phyloP scores from a whole-genome alignment of 2,113 vertebrate species.

The Pseudonaja textilis region DNA sequence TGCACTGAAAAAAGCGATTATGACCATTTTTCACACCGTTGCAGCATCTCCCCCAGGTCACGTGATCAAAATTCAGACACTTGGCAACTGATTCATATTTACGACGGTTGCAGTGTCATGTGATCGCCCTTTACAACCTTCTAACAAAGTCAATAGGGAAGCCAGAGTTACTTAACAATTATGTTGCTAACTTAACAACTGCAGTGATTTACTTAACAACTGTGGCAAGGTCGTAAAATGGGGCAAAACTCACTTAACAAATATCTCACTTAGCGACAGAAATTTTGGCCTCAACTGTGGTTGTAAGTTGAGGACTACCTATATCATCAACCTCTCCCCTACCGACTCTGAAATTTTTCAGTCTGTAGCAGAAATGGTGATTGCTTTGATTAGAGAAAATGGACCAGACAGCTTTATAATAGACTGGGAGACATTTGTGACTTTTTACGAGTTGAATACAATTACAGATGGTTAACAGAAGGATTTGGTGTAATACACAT shows the following conservation, averaged over 20 bases:
- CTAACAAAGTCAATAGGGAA: neutral
- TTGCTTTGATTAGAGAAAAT: too few species aligned
- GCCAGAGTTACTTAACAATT: neutral
- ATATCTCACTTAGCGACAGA: too few species aligned
- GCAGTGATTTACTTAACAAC: neutral
- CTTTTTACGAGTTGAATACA: too few species aligned
- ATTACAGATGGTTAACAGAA: too few species aligned
- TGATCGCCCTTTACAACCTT: neutral
- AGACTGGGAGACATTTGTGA: too few species aligned
- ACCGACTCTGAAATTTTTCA: too few species aligned
- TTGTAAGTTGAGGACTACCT: neutral
- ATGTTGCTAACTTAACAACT: neutral
- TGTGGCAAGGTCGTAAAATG: neutral
- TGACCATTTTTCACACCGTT: neutral
- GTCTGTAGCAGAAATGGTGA: too few species aligned
- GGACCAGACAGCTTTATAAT: too few species aligned
- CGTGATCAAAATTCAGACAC: neutral
- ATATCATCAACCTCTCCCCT: neutral
- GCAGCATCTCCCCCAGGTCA: neutral
- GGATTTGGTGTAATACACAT: too few species aligned
- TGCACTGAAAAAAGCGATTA: neutral
- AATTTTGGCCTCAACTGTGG: neutral
- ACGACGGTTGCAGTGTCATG: neutral
- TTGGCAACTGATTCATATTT: neutral
- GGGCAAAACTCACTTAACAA: neutral